Base-by-base conservation (phyloP, 2,113 vertebrate genomes). In the Perca flavescens region DNA sequence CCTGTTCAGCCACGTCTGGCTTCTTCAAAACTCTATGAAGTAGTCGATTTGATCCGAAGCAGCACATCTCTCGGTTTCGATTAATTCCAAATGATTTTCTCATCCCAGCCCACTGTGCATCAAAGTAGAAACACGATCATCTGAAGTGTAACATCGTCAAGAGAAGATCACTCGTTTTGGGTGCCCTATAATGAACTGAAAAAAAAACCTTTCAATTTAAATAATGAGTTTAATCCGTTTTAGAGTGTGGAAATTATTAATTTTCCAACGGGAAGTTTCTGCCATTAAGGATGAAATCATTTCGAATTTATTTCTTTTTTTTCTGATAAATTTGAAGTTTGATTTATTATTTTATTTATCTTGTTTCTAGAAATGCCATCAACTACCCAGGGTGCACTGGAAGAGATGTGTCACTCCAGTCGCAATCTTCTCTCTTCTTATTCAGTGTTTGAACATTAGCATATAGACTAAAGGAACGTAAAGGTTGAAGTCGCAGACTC, bases 311-410 rank as follows among this genome's bases (percentile, higher is more conserved):
- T 61, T 46, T 28, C n/a, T 22, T 8, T 31, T 25, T 8, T 8
- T 8, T 4, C 5, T 25, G 10, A 4, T 16, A 13, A 40, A 25
- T 50, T 34, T 2, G 1, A 47, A 21, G 4, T 17, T 22, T 22
- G 0, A 31, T 40, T 5, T 3, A 6, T 36, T 4, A 10, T 40
- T 40, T 10, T 40, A 40, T 40, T 40, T 40, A 10, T 22, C 13
- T 66, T 79, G n/a, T 56, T 62, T 52, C 43, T 77, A 34, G 1
- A 68, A 22, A 28, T 57, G 28, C 56, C 47, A 40, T 40, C 16
- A 14, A 14, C 43, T 50, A 15, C 64, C 31, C 31, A 53, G 43
- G 36, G 12, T 47, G 62, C 68, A 46, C 31, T 53, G 40, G 61
- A 22, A 40, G 53, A 19, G 14, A 54, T 43, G 21, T 17, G 49